Evolutionary conservation across 2,888 invertebrate species (phyloP).

Genomic region (Copidosoma aretas): DNA sequence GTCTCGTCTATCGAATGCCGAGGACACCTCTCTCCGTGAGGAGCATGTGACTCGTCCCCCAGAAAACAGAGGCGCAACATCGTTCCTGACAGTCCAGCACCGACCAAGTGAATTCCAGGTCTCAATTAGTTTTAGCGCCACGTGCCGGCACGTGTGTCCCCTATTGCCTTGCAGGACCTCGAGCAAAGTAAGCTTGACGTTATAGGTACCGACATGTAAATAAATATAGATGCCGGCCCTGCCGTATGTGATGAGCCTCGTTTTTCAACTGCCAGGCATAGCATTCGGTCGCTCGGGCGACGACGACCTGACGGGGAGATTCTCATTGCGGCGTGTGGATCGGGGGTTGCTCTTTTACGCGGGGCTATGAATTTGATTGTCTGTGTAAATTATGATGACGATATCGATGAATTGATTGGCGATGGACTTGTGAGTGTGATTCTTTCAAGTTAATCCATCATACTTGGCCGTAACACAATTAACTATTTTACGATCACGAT

Average conservation of each 20-base stretch:
- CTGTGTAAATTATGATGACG: neutral
- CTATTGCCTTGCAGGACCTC: conserved; percentile 37
- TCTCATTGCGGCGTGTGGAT: no score
- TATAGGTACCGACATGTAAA: neutral
- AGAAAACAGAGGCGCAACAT: conserved; percentile 43
- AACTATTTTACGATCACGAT: no score
- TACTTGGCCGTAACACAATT: no score
- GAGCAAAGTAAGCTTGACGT: neutral
- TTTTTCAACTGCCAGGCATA: no score
- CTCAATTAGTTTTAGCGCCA: conserved; percentile 61
- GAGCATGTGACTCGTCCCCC: neutral
- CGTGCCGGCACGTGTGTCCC: conserved; percentile 59
- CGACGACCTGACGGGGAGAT: no score
- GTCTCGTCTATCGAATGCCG: no score
- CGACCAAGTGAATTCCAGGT: conserved; percentile 60
- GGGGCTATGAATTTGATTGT: neutral
- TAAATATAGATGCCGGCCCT: neutral
- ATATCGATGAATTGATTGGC: no score
- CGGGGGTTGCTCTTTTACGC: neutral
- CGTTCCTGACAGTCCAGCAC: conserved; percentile 49
- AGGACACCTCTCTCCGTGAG: no score
- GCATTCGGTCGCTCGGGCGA: no score
- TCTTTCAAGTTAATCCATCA: no score
- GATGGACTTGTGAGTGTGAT: no score
- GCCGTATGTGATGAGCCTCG: no score